Conservation (phyloP, 2,888 invertebrate species). For the Heteromurus nitidus region DNA sequence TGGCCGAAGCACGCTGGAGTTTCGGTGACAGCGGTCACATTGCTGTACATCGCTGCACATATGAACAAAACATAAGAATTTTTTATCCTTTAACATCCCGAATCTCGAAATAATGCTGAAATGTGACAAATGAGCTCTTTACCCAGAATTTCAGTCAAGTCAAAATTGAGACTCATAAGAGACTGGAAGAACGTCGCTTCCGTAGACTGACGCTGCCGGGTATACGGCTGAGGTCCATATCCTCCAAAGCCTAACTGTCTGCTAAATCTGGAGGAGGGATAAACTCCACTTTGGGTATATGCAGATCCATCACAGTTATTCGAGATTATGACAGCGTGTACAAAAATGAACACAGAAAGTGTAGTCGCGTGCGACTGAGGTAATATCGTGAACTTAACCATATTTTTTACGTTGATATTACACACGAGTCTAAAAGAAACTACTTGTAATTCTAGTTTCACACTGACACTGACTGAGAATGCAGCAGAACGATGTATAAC, state of each 20-base stretch:
- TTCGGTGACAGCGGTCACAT: slow-evolving; percentile 60
- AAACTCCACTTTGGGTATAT: not conserved
- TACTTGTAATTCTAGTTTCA: not conserved
- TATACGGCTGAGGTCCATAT: slow-evolving; percentile 17
- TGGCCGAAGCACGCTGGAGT: slow-evolving; percentile 60
- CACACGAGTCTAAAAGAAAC: too few species aligned
- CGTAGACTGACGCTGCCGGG: slow-evolving; percentile 9
- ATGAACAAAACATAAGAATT: slow-evolving; percentile 17
- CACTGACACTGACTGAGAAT: too few species aligned
- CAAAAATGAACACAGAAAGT: slow-evolving; percentile 49
- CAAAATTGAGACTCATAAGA: slow-evolving; percentile 61
- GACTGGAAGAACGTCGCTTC: slow-evolving; percentile 59
- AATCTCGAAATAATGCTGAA: too few species aligned
- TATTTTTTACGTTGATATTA: not conserved
- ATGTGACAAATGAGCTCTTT: not conserved
- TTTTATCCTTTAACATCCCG: too few species aligned
- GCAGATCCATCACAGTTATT: slow-evolving; percentile 30
- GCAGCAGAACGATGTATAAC: too few species aligned
- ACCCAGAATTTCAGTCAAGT: slow-evolving; percentile 46
- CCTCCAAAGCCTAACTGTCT: slow-evolving; percentile 39
- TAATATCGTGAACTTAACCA: not conserved
- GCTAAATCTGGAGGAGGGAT: not conserved
- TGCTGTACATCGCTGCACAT: slow-evolving; percentile 67
- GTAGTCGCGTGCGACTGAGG: slow-evolving; percentile 16
- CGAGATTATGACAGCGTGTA: not conserved